These are phyloP conservation scores for Leptestheria dahalacensis DNA, from an alignment of 1,140 invertebrate genomes.

Conservation along the genomic window DNA sequence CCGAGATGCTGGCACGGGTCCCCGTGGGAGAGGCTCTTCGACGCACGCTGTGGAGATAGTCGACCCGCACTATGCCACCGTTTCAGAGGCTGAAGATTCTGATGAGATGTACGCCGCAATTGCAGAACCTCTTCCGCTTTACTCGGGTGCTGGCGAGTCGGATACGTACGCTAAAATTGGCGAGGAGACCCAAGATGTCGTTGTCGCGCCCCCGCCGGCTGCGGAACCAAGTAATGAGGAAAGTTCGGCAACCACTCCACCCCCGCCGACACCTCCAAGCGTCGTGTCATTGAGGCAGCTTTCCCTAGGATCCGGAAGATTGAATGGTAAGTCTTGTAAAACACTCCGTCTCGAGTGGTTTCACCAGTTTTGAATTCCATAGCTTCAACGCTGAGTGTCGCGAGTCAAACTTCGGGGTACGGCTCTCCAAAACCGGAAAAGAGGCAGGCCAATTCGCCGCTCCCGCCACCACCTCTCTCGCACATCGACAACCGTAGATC, in stretches of 20 bases:
- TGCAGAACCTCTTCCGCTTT: conserved; percentile 53
- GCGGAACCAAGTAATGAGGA: conserved; percentile 9
- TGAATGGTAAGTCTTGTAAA: conserved; percentile 5
- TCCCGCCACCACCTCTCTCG: conserved; percentile 48
- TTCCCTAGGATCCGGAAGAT: conserved; percentile 6
- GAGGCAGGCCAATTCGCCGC: conserved; percentile 65
- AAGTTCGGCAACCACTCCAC: neutral
- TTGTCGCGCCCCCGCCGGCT: conserved; percentile 11
- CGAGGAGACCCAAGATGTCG: conserved; percentile 28
- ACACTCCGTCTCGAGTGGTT: neutral
- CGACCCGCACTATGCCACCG: conserved; percentile 63
- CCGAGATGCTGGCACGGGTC: neutral
- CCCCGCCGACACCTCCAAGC: conserved; percentile 12
- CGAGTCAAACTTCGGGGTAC: conserved; percentile 51
- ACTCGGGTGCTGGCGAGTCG: conserved; percentile 58
- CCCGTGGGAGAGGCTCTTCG: conserved; percentile 28
- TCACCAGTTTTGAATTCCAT: conserved; percentile 11
- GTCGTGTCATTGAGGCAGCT: conserved; percentile 11
- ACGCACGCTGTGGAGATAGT: conserved; percentile 30
- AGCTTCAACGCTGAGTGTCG: conserved; percentile 59
- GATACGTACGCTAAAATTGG: conserved; percentile 69
- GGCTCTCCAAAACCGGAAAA: conserved; percentile 71
- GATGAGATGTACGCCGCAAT: conserved; percentile 83
- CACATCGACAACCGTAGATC: conserved; percentile 23
- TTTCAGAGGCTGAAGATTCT: conserved; percentile 55